Conservation (phyloP, 2,113 vertebrate species). For the Silurus glanis region DNA sequence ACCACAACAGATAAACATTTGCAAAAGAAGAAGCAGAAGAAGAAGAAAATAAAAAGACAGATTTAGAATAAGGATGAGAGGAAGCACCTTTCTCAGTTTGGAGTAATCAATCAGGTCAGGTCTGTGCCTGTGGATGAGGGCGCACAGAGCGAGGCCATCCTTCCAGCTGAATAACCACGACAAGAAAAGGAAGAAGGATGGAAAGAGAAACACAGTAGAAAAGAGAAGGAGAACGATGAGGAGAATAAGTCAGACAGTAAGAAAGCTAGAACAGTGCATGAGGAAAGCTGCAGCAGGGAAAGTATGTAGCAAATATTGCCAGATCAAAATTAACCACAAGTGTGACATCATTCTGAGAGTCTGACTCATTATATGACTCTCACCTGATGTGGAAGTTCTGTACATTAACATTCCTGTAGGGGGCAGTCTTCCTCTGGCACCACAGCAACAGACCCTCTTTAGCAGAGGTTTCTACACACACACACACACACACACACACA, state of each 20-base stretch:
- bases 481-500: neutral
- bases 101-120: slow-evolving; percentile 90
- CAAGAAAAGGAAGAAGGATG: neutral
- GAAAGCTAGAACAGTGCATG: neutral
- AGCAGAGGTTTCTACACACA: slow-evolving; percentile 83
- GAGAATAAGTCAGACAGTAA: neutral
- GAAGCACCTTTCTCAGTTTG: slow-evolving; percentile 85
- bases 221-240: neutral
- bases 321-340: neutral
- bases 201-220: neutral
- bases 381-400: slow-evolving; percentile 97
- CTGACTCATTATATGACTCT: slow-evolving; percentile 11
- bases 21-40: neutral
- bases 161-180: slow-evolving; percentile 79
- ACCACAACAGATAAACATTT: neutral
- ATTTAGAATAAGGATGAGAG: neutral
- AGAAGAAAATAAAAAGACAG: neutral
- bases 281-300: slow-evolving; percentile 4
- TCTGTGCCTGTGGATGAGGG: slow-evolving; percentile 92
- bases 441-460: slow-evolving; percentile 90
- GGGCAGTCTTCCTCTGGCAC: slow-evolving; percentile 93
- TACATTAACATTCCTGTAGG: slow-evolving; percentile 90
- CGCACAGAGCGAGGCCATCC: slow-evolving; percentile 88
- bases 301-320: neutral
- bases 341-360: neutral